Percentiles rank a stretch among this genome's conserved stretches.
phyloP scores from a whole-genome alignment of 2,113 vertebrate genomes.

The Engystomops pustulosus region DNA sequence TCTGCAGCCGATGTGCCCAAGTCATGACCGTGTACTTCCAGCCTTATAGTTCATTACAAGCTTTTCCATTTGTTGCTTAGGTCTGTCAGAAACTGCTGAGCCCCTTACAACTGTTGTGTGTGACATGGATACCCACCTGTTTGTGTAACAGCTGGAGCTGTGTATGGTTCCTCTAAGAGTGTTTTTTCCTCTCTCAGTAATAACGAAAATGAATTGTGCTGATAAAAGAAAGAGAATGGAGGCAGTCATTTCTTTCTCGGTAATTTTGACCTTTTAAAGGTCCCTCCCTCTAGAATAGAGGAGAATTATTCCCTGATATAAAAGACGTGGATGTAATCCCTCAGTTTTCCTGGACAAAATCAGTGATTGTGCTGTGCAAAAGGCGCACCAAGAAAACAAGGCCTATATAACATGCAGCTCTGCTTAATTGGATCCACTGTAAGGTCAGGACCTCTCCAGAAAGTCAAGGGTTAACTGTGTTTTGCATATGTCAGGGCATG shows the following conservation, averaged over 20 bases:
- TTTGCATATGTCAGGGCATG: not conserved
- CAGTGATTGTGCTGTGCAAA: not conserved
- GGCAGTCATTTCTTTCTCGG: not conserved
- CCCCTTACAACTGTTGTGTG: not conserved
- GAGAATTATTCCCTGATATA: not conserved
- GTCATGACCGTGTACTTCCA: too few species aligned
- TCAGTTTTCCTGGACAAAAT: not conserved
- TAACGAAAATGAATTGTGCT: not conserved
- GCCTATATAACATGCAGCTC: not conserved
- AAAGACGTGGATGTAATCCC: not conserved
- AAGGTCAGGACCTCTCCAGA: not conserved
- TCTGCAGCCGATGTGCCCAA: too few species aligned
- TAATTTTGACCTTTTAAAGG: constrained; percentile 3
- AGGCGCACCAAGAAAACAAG: not conserved
- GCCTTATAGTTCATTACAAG: too few species aligned
- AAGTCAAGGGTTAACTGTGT: constrained; percentile 4
- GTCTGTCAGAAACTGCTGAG: too few species aligned
- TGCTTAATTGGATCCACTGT: constrained; percentile 22
- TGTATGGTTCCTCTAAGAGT: not conserved
- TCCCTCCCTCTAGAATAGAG: not conserved
- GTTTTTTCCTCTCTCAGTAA: not conserved
- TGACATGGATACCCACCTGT: not conserved
- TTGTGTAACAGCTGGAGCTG: not conserved
- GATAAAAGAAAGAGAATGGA: not conserved
- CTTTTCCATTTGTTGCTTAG: too few species aligned